Base-by-base conservation (phyloP, 2,888 invertebrate species). In the Aporophyla nigra region DNA sequence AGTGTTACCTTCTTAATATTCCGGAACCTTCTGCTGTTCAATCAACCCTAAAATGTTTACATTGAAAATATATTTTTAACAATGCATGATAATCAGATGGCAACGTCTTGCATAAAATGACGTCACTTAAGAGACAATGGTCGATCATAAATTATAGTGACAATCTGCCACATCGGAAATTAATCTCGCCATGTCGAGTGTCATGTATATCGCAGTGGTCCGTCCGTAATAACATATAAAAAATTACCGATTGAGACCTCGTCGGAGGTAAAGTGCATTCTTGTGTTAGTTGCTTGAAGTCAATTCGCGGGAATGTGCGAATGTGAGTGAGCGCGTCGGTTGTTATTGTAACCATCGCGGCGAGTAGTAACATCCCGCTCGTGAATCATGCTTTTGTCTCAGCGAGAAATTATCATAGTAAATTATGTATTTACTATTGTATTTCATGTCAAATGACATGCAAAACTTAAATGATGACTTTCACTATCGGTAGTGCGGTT, bases 101-200 rank as follows among this genome's bases (percentile, higher is more conserved):
- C 91, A 90, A 87, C 85, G 88, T 88, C 89, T 91, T 92, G 92
- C 91, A 92, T 90, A 92, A 92, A 92, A 92, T 95, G 94, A 95
- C 94, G 95, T 95, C 96, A 96, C 88, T 90, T 89, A 92, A 87
- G 93, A 95, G 93, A 96, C 96, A 96, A 96, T 96, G 95, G 94
- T 86, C 89, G 93, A 94, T 95, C 94, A 96, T 96, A 95, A 96
- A 96, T 96, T 93, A 95, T 92, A 92, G 93, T 96, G 96, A 95
- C 96, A 96, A 94, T 94, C 93, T 93, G 94, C 94, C 95, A 94
- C 95, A 94, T 95, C 92, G 94, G 93, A 94, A 94, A 96, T 96
- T 96, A 96, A 96, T 96, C 95, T 96, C 91, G 85, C 89, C 91
- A 93, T 94, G 95, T 95, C 93, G 89, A 88, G 92, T 93, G 93